Percentiles rank a stretch among this genome's conserved stretches.
phyloP scores from a whole-genome alignment of 2,797 vertebrate genomes.

The Telmatherina bonti region DNA sequence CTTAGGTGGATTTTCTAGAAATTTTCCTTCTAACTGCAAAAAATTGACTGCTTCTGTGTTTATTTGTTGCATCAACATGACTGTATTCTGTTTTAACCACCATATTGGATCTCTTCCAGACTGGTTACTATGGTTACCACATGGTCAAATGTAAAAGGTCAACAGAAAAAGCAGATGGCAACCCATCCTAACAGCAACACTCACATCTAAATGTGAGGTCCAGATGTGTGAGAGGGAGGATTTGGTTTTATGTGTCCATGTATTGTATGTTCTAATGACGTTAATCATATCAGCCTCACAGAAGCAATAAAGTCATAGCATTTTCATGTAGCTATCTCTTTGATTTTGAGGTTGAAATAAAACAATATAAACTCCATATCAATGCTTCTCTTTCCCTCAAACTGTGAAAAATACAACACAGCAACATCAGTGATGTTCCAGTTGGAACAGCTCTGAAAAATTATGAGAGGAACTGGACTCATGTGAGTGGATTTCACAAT shows the following conservation, averaged over 20 bases:
- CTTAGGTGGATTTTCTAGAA: conserved; percentile 9
- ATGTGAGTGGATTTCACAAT: background rate
- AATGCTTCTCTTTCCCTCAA: background rate
- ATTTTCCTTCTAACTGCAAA: conserved; percentile 26
- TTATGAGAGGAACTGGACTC: background rate
- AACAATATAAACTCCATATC: background rate
- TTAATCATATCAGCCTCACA: background rate
- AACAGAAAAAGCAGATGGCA: conserved; percentile 58
- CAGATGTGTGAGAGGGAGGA: conserved; percentile 20
- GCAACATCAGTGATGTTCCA: background rate
- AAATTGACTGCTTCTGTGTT: conserved; percentile 28
- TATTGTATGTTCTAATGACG: background rate
- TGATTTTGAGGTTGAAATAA: background rate
- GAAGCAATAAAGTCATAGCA: background rate
- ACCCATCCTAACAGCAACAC: conserved; percentile 12
- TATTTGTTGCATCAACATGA: conserved; percentile 31
- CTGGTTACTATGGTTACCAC: conserved; percentile 22
- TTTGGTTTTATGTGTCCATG: background rate
- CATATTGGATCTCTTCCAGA: conserved; percentile 13
- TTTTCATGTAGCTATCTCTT: background rate
- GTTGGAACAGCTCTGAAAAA: background rate
- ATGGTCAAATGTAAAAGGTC: conserved; percentile 52
- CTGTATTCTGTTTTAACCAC: conserved; percentile 33
- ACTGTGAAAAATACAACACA: background rate
- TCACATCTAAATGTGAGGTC: conserved; percentile 21